phyloP scores from a whole-genome alignment of 2,888 invertebrate genomes.

The Tortricodes alternella region DNA sequence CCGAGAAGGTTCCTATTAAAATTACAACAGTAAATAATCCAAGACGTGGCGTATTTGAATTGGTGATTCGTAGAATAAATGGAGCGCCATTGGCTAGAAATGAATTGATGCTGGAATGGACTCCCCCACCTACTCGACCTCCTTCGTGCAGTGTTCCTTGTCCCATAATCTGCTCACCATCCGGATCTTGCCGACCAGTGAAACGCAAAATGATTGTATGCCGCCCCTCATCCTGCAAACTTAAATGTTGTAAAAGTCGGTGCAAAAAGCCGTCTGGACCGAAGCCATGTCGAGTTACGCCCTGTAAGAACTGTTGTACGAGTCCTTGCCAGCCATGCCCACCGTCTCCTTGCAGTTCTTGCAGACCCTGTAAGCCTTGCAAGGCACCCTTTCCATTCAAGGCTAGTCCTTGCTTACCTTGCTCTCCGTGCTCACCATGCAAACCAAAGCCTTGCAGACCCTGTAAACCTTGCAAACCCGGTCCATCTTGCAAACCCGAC shows the following conservation, averaged over 20 bases:
- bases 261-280: conserved; percentile 51
- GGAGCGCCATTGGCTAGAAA: conserved; percentile 72
- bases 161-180: conserved; percentile 38
- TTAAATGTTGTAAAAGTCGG: conserved; percentile 44
- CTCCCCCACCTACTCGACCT: conserved; percentile 61
- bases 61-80: conserved; percentile 65
- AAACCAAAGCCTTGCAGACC: conserved; percentile 6
- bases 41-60: conserved; percentile 71
- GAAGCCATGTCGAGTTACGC: conserved; percentile 36
- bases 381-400: conserved; percentile 15
- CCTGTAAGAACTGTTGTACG: conserved; percentile 1
- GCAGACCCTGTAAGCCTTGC: conserved; percentile 13
- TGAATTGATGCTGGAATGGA: conserved; percentile 76
- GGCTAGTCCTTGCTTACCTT: conserved; percentile 4
- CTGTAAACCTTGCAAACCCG: conserved; percentile 13
- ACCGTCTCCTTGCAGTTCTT: conserved; percentile 29
- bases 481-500: conserved; percentile 16
- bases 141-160: conserved; percentile 47
- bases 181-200: conserved; percentile 45
- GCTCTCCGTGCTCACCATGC: conserved; percentile 5
- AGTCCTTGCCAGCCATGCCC: background rate
- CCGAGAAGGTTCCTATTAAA: conserved; percentile 60
- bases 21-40: conserved; percentile 63
- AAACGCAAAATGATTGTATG: conserved; percentile 61
- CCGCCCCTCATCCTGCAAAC: conserved; percentile 48